Evolutionary conservation across 2,113 vertebrate genomes (phyloP).

Genomic region (Gnathonemus echidnorhynchus): DNA sequence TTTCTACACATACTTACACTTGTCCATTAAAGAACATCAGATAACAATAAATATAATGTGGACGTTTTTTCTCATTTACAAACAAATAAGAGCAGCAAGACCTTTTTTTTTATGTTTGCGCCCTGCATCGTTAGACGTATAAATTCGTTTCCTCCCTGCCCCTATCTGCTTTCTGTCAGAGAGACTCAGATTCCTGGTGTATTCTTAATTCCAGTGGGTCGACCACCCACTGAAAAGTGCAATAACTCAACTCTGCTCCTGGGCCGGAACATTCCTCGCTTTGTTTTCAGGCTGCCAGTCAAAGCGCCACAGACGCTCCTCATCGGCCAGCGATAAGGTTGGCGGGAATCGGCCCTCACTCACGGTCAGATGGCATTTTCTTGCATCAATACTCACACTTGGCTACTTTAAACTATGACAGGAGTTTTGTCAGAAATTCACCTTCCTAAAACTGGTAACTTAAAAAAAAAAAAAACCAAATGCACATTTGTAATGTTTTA

Average conservation of each 20-base stretch:
- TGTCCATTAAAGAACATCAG: neutral
- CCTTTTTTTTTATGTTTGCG: neutral
- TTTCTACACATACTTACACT: neutral
- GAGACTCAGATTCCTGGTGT: constrained; percentile 22
- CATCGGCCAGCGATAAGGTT: neutral
- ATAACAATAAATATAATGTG: neutral
- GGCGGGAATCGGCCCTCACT: neutral
- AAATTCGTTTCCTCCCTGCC: constrained; percentile 34
- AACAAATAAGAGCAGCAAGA: neutral
- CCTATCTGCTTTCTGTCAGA: constrained; percentile 36
- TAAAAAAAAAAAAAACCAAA: neutral
- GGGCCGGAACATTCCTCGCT: constrained; percentile 43
- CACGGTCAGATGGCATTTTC: neutral
- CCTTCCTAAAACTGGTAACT: neutral
- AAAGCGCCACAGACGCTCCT: constrained; percentile 16
- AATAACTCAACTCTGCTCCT: constrained; percentile 17
- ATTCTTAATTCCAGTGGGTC: constrained; percentile 11
- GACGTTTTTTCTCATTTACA: neutral
- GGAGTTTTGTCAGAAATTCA: neutral
- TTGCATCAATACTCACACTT: neutral
- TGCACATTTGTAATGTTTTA: neutral
- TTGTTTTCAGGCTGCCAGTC: constrained; percentile 39
- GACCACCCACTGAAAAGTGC: constrained; percentile 14
- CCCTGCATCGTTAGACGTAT: neutral
- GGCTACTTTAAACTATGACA: neutral